These are phyloP conservation scores for Apeltes quadracus DNA, from an alignment of 2,113 vertebrate genomes.

Conservation along the genomic window DNA sequence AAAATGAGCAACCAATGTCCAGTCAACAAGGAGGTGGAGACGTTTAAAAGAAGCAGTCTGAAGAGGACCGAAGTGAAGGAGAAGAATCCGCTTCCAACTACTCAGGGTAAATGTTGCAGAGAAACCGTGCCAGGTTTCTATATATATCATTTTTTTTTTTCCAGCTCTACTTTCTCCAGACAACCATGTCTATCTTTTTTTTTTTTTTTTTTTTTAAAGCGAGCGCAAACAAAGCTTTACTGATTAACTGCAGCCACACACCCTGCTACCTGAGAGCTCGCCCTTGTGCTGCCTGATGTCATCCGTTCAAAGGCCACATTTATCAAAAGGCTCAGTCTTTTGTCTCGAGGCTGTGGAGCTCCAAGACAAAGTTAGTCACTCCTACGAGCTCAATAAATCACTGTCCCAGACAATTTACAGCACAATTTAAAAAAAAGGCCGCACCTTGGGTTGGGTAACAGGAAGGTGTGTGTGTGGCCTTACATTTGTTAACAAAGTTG, in stretches of 20 bases:
- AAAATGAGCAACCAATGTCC: constrained; percentile 71
- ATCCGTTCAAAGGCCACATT: not conserved
- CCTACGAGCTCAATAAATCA: not conserved
- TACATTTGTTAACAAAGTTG: not conserved
- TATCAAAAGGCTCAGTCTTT: not conserved
- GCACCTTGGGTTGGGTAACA: not conserved
- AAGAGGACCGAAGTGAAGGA: not conserved
- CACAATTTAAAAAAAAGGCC: not conserved
- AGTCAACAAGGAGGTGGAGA: constrained; percentile 72
- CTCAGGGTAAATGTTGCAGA: not conserved
- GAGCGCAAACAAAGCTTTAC: not conserved
- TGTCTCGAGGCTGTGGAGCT: not conserved
- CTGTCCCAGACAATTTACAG: not conserved
- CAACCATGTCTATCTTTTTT: not conserved
- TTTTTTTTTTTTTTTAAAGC: not conserved
- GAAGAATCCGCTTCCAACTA: not conserved
- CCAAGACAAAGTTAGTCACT: not conserved
- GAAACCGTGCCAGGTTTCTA: not conserved
- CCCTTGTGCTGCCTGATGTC: not conserved
- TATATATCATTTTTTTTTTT: not conserved
- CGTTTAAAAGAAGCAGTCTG: constrained; percentile 72
- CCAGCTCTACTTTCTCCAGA: not conserved
- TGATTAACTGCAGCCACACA: not conserved
- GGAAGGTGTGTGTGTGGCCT: not conserved
- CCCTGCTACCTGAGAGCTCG: not conserved